Evolutionary conservation across 2,888 invertebrate genomes (phyloP), one percentile per base, ranked within the genome.

Genomic region (Lordiphosa fenestrarum): DNA sequence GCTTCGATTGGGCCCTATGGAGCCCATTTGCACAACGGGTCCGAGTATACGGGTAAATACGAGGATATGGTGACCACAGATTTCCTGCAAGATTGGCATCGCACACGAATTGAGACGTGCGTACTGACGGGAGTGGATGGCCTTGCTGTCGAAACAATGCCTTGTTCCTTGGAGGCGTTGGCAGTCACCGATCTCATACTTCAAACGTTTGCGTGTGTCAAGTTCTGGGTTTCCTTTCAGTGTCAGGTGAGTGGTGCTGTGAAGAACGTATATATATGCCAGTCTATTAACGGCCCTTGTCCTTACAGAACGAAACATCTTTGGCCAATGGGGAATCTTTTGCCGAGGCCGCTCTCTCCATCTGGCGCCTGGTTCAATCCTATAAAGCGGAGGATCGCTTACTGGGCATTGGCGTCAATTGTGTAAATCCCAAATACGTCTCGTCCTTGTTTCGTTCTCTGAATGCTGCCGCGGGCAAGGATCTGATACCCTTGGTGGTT

Each of bases 1-100:
- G 98, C 96, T 0, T 95, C 97, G 0, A 93, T 97, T 57, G 98
- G 98, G 0, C 96, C 98, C 0, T 97, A 96, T 86, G 98, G 97
- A 0, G 97, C 97, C 0, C 94, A 93, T 74, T 91, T 96, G 23
- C 94, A 94, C 85, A 96, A 98, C 88, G 95, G 95, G 19, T 97
- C 97, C 0, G 98, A 98, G 88, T 98, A 97, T 88, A 93, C 93
- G 30, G 98, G 97, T 21, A 92, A 91, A 61, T 95, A 95, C 83
- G 93, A 93, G 0, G 91, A 92, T 53, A 91, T 89, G 30, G 92
- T 94, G 1, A 88, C 93, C 9, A 89, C 89, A 44, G 89, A 93
- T 90, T 91, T 91, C 48, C 92, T 97, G 87, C 92, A 92, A 49
- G 91, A 94, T 19, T 97, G 96, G 95, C 98, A 98, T 88, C 90